A percentile compares a stretch with the other conserved stretches of the same genome.
These are phyloP conservation scores for Romanogobio albipinnatus DNA, from an alignment of 2,113 vertebrate species.

Conservation along the genomic window DNA sequence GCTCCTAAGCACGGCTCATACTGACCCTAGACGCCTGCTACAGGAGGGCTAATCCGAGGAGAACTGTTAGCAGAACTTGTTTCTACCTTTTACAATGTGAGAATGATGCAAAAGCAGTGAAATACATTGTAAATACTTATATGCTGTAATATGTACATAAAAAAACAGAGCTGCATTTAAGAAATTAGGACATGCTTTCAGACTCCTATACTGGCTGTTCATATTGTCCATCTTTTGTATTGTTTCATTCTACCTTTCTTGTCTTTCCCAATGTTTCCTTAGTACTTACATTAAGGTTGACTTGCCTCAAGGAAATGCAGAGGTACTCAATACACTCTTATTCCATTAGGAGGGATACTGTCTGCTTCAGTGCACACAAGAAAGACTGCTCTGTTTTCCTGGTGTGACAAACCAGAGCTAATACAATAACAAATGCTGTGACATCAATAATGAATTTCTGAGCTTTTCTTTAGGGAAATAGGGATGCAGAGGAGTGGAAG, in stretches of 20 bases:
- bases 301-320: constrained; percentile 64
- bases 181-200: background rate
- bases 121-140: constrained; percentile 9
- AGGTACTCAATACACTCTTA: constrained; percentile 55
- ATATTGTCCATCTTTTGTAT: background rate
- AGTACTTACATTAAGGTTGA: constrained; percentile 56
- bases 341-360: constrained; percentile 55
- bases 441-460: constrained; percentile 68
- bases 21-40: background rate
- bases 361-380: constrained; percentile 40
- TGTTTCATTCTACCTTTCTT: constrained; percentile 25
- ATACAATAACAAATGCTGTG: constrained; percentile 69
- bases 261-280: background rate
- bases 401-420: constrained; percentile 56
- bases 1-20: background rate
- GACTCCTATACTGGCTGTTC: background rate
- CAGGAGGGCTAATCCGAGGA: constrained; percentile 1
- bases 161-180: background rate
- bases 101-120: constrained; percentile 41
- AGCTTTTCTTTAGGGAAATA: constrained; percentile 13
- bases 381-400: constrained; percentile 45
- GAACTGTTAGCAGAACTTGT: constrained; percentile 29
- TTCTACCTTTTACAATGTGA: constrained; percentile 25
- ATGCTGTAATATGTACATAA: background rate
- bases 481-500: background rate